Conservation (phyloP, 2,113 vertebrate species). For the Microtus ochrogaster region DNA sequence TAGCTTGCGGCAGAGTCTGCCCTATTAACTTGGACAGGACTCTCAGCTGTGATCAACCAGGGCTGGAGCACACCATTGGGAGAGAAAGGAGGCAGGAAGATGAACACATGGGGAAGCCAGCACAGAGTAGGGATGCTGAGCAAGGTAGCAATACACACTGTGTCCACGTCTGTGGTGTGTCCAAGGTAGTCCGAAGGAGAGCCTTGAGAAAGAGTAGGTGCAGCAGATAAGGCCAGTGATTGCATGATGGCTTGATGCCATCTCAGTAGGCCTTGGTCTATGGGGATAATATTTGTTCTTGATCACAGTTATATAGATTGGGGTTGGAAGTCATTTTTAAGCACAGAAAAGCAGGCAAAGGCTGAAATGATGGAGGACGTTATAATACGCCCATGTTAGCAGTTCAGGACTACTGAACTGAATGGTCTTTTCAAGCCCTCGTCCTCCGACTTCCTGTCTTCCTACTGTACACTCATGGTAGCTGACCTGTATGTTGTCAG, state of each 20-base stretch:
- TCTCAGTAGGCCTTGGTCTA: background rate
- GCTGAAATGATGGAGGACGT: background rate
- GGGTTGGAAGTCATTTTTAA: background rate
- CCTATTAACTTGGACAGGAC: background rate
- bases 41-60: background rate
- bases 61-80: background rate
- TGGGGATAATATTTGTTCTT: background rate
- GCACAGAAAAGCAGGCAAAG: background rate
- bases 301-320: too few species aligned
- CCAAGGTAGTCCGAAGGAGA: background rate
- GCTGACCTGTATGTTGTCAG: background rate
- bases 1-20: background rate
- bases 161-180: background rate
- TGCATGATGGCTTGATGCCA: background rate
- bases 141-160: background rate
- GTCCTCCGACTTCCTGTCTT: background rate
- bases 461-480: background rate
- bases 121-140: background rate
- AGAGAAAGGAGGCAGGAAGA: background rate
- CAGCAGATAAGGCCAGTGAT: background rate
- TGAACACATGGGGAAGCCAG: background rate
- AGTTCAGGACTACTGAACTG: background rate
- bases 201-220: background rate
- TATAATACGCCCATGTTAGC: background rate
- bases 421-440: background rate